Percentiles rank a stretch among this genome's conserved stretches.
These are phyloP conservation scores for Pteromalus puparum DNA, from an alignment of 1,140 invertebrate genomes.

Conservation along the genomic window DNA sequence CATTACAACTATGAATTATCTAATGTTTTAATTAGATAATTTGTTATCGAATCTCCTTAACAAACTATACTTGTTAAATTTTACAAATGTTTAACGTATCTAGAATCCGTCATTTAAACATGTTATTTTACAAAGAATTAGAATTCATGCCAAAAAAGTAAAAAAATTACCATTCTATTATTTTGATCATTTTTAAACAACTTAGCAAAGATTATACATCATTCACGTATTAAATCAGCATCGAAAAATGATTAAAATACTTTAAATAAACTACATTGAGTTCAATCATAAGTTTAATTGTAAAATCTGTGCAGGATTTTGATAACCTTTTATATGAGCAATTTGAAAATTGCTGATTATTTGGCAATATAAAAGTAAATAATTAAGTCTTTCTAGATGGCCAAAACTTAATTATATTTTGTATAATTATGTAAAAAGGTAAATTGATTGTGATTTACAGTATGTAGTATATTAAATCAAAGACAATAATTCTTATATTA, in stretches of 20 bases:
- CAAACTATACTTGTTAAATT: slow-evolving; percentile 37
- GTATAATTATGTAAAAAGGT: neutral
- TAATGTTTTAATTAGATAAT: slow-evolving; percentile 71
- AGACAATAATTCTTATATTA: neutral
- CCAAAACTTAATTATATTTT: slow-evolving; percentile 33
- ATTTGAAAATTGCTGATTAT: neutral
- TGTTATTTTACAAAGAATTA: neutral
- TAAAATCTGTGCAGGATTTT: neutral
- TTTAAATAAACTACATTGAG: neutral
- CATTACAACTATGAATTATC: slow-evolving; percentile 50
- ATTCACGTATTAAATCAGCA: neutral
- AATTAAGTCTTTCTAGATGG: neutral
- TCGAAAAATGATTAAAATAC: neutral
- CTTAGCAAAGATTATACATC: neutral
- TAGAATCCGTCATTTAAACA: neutral
- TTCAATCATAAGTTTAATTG: neutral
- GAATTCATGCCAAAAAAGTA: slow-evolving; percentile 17
- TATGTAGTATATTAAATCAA: neutral
- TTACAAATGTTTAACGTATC: slow-evolving; percentile 43
- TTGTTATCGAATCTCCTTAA: neutral
- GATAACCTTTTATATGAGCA: neutral
- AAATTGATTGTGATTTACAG: neutral
- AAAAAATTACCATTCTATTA: neutral
- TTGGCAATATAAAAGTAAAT: neutral
- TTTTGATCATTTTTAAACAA: slow-evolving; percentile 23